Percentiles rank a stretch among this genome's conserved stretches.
Conservation (phyloP, 2,888 invertebrate genomes). For the Leucophora obtusa region DNA sequence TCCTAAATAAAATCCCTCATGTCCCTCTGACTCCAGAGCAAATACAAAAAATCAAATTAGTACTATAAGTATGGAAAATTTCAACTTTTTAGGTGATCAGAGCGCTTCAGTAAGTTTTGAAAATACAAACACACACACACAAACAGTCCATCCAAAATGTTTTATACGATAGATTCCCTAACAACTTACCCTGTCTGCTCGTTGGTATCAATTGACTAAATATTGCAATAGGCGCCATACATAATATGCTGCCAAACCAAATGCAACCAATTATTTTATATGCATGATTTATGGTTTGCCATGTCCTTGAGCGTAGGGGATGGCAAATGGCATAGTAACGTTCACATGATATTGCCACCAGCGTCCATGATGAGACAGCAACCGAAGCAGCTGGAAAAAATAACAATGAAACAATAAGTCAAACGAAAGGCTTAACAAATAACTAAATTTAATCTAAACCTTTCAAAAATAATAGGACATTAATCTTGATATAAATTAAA, state of each 20-base stretch:
- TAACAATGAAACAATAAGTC: neutral
- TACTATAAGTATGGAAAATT: too few species aligned
- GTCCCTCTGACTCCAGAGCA: too few species aligned
- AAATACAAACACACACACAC: too few species aligned
- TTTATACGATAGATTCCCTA: too few species aligned
- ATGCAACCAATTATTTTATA: constrained; percentile 84
- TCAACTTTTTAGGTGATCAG: too few species aligned
- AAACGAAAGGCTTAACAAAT: neutral
- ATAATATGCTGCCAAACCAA: constrained; percentile 83
- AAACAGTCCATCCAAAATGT: too few species aligned
- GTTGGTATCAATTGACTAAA: constrained; percentile 82
- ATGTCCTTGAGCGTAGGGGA: constrained; percentile 85
- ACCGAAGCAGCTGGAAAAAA: constrained; percentile 84
- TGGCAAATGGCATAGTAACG: constrained; percentile 89
- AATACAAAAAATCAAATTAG: too few species aligned
- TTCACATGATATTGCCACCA: constrained; percentile 88
- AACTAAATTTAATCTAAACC: too few species aligned
- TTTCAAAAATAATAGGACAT: too few species aligned
- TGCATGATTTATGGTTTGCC: constrained; percentile 88
- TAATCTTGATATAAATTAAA: too few species aligned
- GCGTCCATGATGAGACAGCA: constrained; percentile 87
- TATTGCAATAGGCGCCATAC: constrained; percentile 83
- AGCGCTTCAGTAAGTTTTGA: too few species aligned
- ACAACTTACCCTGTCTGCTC: constrained; percentile 75
- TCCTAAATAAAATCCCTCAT: too few species aligned